phyloP scores from a whole-genome alignment of 2,113 vertebrate genomes.

The Oreocharis arfaki region DNA sequence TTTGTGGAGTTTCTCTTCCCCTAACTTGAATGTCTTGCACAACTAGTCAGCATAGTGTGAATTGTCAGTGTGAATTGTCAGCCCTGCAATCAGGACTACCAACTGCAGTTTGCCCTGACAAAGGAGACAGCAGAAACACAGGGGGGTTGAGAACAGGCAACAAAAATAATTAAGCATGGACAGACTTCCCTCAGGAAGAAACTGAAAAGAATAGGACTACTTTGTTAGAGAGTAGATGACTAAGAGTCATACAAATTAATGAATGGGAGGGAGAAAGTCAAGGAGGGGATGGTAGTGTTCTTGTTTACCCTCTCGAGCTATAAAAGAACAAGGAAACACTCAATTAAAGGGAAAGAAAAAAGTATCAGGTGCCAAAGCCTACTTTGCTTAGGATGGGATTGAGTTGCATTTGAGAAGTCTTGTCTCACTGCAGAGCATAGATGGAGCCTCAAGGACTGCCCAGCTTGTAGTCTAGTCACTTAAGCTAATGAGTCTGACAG shows the following conservation, averaged over 20 bases:
- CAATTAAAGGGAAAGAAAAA: conserved; percentile 32
- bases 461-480: neutral
- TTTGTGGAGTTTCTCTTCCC: conserved; percentile 52
- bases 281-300: neutral
- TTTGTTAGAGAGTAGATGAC: conserved; percentile 53
- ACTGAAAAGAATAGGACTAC: conserved; percentile 36
- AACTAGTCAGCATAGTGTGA: conserved; percentile 51
- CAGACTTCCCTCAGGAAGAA: conserved; percentile 48
- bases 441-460: neutral
- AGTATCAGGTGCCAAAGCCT: neutral
- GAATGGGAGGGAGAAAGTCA: conserved; percentile 41
- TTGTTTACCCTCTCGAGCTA: conserved; percentile 27
- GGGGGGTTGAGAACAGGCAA: conserved; percentile 21
- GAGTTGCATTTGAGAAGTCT: neutral
- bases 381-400: neutral
- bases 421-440: neutral
- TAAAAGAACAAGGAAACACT: conserved; percentile 5
- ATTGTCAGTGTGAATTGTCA: conserved; percentile 48
- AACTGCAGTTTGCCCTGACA: conserved; percentile 37
- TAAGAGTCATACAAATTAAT: conserved; percentile 57
- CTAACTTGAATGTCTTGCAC: conserved; percentile 52
- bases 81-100: conserved; percentile 43
- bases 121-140: conserved; percentile 27
- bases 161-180: conserved; percentile 12
- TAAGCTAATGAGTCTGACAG: neutral